phyloP scores from a whole-genome alignment of 2,113 vertebrate species.

The Gnathonemus echidnorhynchus region DNA sequence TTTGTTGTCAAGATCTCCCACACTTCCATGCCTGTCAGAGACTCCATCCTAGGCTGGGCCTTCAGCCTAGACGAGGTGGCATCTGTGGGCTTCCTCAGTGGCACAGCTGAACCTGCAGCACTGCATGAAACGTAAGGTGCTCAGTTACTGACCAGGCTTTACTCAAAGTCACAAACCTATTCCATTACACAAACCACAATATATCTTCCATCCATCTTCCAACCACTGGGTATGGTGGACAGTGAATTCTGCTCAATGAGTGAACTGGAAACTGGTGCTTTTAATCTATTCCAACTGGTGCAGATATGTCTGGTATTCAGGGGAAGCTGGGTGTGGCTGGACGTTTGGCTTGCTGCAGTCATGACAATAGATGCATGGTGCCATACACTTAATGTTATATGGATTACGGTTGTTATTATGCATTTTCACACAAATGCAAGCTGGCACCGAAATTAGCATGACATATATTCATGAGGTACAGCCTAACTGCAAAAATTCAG shows the following conservation, averaged over 20 bases:
- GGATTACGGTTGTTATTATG: not conserved
- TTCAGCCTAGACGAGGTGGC: slow-evolving; percentile 5
- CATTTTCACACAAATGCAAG: not conserved
- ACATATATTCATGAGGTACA: not conserved
- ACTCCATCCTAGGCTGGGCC: slow-evolving; percentile 11
- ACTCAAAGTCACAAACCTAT: not conserved
- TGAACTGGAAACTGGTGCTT: not conserved
- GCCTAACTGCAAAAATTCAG: not conserved
- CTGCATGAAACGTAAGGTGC: slow-evolving; percentile 27
- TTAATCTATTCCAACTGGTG: not conserved
- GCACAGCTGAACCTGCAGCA: slow-evolving; percentile 20
- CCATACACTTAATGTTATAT: not conserved
- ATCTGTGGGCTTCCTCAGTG: not conserved
- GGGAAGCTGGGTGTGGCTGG: not conserved
- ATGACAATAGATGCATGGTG: not conserved
- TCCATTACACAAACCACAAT: not conserved
- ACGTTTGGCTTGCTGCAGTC: not conserved
- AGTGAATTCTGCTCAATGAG: not conserved
- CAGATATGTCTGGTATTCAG: not conserved
- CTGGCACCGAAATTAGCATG: not conserved
- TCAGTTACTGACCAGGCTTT: not conserved
- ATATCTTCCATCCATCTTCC: not conserved
- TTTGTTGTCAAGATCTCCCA: slow-evolving; percentile 37
- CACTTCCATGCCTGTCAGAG: slow-evolving; percentile 40
- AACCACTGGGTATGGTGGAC: not conserved